Base-by-base conservation (phyloP, 2,113 vertebrate genomes). In the Gallinago media region DNA sequence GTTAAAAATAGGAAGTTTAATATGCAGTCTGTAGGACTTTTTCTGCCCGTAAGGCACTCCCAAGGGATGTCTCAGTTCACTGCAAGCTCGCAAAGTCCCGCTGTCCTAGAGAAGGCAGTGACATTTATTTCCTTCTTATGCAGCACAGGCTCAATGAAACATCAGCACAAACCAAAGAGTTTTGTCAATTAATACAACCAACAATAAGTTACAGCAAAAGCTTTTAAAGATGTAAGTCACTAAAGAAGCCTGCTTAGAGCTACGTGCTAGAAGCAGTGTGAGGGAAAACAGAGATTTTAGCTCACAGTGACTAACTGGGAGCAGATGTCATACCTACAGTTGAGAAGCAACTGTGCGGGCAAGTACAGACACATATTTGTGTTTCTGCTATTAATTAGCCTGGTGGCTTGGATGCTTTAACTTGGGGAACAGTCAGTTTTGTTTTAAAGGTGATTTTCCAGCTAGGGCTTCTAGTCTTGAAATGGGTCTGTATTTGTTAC, bases 1-100 rank as follows among this genome's bases (percentile, higher is more conserved):
- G 89, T 92, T 96, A 97, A 97, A 97, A 97, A 97, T 96, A 91
- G 93, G 94, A 92, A 91, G 88, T 91, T 95, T 89, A 97, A 91
- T 95, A 93, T 81, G 94, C 83, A 96, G 54, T 59, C 95, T 56
- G 82, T 72, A 89, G 86, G 74, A 81, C 91, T 94, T 94, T 91
- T 91, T 91, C 82, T 96, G 82, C 94, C 89, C 73, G 22, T 87
- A 89, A 88, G 93, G 90, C 62, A 94, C 32, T 89, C 80, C 82
- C 94, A 83, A 91, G 85, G 94, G 96, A 97, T 40, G 15, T 55
- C 83, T 94, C 84, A 78, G 40, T 76, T 96, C 79, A 74, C 34
- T 72, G 74, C 61, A 92, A 80, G 63, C 93, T 94, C 86, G 2
- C 36, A 61, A 91, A 96, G 71, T 94, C 82, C 46, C 0, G 44